Conservation (phyloP, 2,113 vertebrate genomes). For the Pseudorasbora parva region DNA sequence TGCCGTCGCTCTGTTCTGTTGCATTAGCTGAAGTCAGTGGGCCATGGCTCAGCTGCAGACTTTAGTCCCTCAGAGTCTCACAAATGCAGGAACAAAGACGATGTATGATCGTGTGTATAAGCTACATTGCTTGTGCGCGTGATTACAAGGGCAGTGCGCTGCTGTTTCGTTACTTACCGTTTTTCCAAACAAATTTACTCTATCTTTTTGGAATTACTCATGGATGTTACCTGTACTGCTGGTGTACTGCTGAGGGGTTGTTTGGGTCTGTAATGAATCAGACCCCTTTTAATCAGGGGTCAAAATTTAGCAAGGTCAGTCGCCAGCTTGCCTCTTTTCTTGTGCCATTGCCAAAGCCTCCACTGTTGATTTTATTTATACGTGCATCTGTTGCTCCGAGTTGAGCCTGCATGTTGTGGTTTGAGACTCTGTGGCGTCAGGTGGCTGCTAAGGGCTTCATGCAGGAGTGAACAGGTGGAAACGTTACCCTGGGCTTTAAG, state of each 20-base stretch:
- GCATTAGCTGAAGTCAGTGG: not conserved
- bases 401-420: constrained; percentile 40
- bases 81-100: not conserved
- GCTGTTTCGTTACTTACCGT: not conserved
- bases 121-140: not conserved
- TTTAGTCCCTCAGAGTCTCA: constrained; percentile 13
- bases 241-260: not conserved
- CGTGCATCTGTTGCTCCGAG: constrained; percentile 38
- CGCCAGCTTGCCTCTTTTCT: constrained; percentile 28
- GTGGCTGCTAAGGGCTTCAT: constrained; percentile 27
- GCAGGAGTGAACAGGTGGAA: constrained; percentile 13
- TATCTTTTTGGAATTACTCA: not conserved
- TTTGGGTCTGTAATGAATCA: not conserved
- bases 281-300: constrained; percentile 3
- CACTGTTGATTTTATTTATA: constrained; percentile 53
- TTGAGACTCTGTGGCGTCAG: constrained; percentile 37
- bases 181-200: not conserved
- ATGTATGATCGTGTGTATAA: not conserved
- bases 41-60: not conserved
- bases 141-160: not conserved
- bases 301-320: constrained; percentile 30
- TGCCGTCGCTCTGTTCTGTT: constrained; percentile 6
- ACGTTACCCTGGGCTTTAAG: constrained; percentile 1
- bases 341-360: constrained; percentile 21
- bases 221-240: not conserved